Evolutionary conservation across 2,113 vertebrate genomes (phyloP), one percentile per base, ranked within the genome.

Genomic region (Osmerus mordax): DNA sequence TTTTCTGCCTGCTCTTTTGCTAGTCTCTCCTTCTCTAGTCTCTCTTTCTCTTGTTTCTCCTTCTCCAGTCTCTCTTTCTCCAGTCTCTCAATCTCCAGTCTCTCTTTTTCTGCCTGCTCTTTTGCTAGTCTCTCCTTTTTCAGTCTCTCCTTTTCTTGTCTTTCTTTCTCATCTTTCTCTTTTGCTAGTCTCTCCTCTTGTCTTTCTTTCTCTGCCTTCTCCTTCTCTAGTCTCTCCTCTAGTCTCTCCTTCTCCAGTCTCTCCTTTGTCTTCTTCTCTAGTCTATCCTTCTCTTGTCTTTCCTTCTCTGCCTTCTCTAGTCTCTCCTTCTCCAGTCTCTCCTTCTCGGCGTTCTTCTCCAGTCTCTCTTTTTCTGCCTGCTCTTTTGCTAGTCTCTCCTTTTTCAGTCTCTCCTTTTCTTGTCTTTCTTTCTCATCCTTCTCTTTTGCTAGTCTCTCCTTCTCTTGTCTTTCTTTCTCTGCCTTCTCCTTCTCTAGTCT

Each of bases 31-130:
- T 23, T 23, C 1, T 23, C 74, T 15, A 71, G 3, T 36, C 52
- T 86, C 87, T 89, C 65, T 82, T 77, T 92, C 3, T 53, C 76
- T 2, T 29, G 82, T 73, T 71, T 90, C 80, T 88, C 91, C 3
- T 69, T 65, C 14, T 63, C 76, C 25, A 28, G 21, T 23, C 21
- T 23, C 1, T 23, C 23, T 23, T 23, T 23, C 8, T 77, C 61
- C 6, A 19, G 59, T 2, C 59, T 61, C 7, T 80, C 74, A 0
- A 21, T 61, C 18, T 70, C 61, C 6, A 19, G 59, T 2, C 59
- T 61, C 7, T 80, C 74, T 21, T 21, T 21, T 21, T 21, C 21
- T 21, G 21, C 21, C 23, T 74, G 58, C 23, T 23, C 72, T 0
- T 73, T 80, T 0, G 25, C 78, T 60, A 70, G 58, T 32, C 78